phyloP scores from a whole-genome alignment of 2,797 vertebrate species.

The Hephaestus fuliginosus region DNA sequence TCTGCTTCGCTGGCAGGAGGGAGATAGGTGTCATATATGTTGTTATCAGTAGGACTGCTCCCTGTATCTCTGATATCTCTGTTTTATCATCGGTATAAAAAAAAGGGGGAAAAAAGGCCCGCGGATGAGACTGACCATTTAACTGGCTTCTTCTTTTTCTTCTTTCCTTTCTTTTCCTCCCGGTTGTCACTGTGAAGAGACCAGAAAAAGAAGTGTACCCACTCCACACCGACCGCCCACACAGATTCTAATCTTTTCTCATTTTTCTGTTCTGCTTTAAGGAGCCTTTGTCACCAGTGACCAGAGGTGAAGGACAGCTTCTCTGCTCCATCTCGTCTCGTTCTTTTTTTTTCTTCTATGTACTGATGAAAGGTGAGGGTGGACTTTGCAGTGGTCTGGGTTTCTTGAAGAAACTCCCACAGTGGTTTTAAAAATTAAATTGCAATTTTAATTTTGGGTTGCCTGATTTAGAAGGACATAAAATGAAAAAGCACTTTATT shows the following conservation, averaged over 20 bases:
- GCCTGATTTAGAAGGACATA: conserved; percentile 28
- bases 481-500: conserved; percentile 44
- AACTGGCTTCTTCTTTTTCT: conserved; percentile 36
- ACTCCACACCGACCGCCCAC: conserved; percentile 49
- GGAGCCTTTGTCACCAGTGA: conserved; percentile 58
- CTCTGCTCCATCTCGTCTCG: conserved; percentile 13
- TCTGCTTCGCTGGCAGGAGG: conserved; percentile 56
- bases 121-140: conserved; percentile 47
- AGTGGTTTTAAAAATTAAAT: conserved; percentile 35
- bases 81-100: conserved; percentile 70
- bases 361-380: conserved; percentile 44
- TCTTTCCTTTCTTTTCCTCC: conserved; percentile 36
- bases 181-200: conserved; percentile 56
- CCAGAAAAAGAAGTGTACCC: conserved; percentile 50
- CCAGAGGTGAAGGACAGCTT: conserved; percentile 68
- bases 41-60: conserved; percentile 72
- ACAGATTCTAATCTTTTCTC: conserved; percentile 73
- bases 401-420: conserved; percentile 6
- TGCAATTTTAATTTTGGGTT: conserved; percentile 21
- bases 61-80: conserved; percentile 68
- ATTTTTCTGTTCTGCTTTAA: conserved; percentile 61
- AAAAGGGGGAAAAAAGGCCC: conserved; percentile 35
- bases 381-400: conserved; percentile 13
- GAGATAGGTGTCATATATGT: conserved; percentile 71
- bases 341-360: conserved; percentile 43